Conservation (phyloP, 1,140 invertebrate species). For the Chironomus tepperi region DNA sequence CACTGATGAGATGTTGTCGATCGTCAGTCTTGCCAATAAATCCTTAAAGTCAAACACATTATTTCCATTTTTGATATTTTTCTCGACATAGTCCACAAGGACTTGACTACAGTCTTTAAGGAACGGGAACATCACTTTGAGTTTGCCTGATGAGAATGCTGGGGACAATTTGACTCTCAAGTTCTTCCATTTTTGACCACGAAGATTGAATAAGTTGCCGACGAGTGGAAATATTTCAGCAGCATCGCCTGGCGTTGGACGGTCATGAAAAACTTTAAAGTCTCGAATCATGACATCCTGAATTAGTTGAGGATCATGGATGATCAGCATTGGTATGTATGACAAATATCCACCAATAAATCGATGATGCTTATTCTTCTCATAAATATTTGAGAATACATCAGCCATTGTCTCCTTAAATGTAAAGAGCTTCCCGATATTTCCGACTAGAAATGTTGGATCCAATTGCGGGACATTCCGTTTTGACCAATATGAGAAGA, state of each 20-base stretch:
- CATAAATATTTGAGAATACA: not conserved
- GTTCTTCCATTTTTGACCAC: constrained; percentile 48
- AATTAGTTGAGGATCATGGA: not conserved
- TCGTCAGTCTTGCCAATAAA: constrained; percentile 30
- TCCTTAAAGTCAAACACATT: constrained; percentile 26
- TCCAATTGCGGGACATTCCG: not conserved
- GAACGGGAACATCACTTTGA: constrained; percentile 27
- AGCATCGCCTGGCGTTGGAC: constrained; percentile 41
- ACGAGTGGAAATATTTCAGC: constrained; percentile 42
- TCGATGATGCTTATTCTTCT: not conserved
- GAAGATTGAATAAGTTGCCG: constrained; percentile 43
- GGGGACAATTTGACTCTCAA: constrained; percentile 51
- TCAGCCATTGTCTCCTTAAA: not conserved
- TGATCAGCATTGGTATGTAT: not conserved
- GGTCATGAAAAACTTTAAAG: constrained; percentile 46
- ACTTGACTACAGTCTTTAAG: not conserved
- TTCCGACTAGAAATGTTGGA: not conserved
- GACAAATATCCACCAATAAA: not conserved
- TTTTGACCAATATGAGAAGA: not conserved
- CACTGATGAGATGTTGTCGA: constrained; percentile 35
- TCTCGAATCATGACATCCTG: constrained; percentile 41
- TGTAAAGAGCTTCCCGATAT: not conserved
- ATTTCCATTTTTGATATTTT: not conserved
- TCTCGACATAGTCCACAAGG: not conserved
- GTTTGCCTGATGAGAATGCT: constrained; percentile 46